Evolutionary conservation across 2,797 vertebrate genomes (phyloP), one percentile per base, ranked within the genome.

Genomic region (Enteromius thamalakanensis): DNA sequence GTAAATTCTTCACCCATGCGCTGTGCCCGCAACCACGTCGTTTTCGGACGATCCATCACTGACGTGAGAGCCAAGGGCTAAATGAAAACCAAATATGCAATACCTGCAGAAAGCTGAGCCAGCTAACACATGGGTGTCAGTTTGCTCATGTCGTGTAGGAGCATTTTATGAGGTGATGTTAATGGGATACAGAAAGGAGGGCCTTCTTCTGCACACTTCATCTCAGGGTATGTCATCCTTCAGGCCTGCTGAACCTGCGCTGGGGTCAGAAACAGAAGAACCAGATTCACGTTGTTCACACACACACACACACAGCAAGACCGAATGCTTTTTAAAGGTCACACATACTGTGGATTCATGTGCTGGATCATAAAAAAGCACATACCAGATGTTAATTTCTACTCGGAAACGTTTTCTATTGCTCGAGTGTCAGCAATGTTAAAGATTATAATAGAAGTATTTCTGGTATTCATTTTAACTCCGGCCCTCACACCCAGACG

Each of bases 131-230:
- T n/a, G 64, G 77, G 77, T 86, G 76, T 83, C 77, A 80, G 81
- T 80, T 86, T 86, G 45, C 81, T 10, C 62, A 17, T 68, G 81
- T 80, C 64, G 42, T 84, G 72, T 64, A 40, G 62, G 76, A 78
- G 65, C 47, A 67, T 84, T 84, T 86, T 86, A 86, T 29, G 79
- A 84, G 82, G 82, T 81, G 85, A 84, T 84, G 85, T 80, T 78
- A 86, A 86, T 84, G 75, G 79, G 85, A 86, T 86, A 75, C 74
- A 69, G 77, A 80, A 72, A 75, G 34, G 6, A 62, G 77, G 42
- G 74, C 69, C 65, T 58, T 37, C 71, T 82, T 74, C 45, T 74
- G 55, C 80, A 74, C 55, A 64, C 80, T 81, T 76, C 70, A 81
- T 81, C 62, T 53, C 70, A 3, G 60, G 65, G 70, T 55, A 37